Percentiles rank a stretch among this genome's conserved stretches.
Conservation (phyloP, 2,888 invertebrate species). For the Lepas anatifera region DNA sequence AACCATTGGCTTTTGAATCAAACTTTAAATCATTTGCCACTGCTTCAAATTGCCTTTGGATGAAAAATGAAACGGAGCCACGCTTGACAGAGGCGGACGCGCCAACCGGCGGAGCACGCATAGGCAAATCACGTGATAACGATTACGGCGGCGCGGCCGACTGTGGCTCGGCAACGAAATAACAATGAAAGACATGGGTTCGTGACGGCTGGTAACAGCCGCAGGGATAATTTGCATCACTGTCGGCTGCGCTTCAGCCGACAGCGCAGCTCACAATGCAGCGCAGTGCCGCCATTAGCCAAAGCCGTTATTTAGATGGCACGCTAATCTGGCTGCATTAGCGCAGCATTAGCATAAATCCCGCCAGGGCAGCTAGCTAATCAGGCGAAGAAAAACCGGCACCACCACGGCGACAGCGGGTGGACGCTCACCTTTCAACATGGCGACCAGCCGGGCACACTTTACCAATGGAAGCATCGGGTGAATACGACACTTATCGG, state of each 20-base stretch:
- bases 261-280: neutral
- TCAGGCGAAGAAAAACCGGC: slow-evolving; percentile 1
- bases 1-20: no score
- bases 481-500: no score
- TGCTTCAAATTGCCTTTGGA: no score
- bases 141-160: no score
- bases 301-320: neutral
- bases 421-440: neutral
- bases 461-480: no score
- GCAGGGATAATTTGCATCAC: neutral
- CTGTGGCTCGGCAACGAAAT: no score
- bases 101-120: no score
- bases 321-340: slow-evolving; percentile 2
- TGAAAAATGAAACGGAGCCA: no score
- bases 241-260: neutral
- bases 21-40: no score
- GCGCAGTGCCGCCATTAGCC: neutral
- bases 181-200: neutral
- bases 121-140: no score
- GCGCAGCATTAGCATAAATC: slow-evolving; percentile 8
- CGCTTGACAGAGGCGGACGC: no score
- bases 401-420: slow-evolving; percentile 3
- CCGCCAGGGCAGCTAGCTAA: neutral
- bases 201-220: neutral
- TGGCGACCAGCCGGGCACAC: neutral